Base-by-base conservation (phyloP, 2,797 vertebrate genomes). In the Danio albolineatus region DNA sequence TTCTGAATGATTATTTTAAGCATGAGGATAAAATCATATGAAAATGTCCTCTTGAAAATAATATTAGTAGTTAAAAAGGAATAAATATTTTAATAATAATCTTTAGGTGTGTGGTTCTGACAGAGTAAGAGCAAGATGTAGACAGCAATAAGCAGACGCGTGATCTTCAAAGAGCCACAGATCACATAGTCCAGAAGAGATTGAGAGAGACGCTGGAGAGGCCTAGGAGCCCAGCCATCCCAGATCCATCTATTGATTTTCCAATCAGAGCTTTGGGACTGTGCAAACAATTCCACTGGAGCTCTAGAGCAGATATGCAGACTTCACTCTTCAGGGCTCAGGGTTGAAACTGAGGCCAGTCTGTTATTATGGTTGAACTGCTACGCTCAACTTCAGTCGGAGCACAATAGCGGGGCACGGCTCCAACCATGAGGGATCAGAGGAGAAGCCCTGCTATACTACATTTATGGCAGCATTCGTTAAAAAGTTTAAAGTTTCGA, bases 311-410 rank as follows among this genome's bases (percentile, higher is more conserved):
- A 82, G 77, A 81, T 86, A 84, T 28, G 59, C 74, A 82, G 78
- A 64, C 73, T 59, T 80, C 59, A 46, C 44, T 75, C 73, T 84
- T 61, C 76, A 73, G 76, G 73, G 79, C 61, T 80, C 49, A 67
- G 70, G 71, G 80, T 86, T 78, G 81, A 82, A 81, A 43, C 78
- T 76, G 48, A 73, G 81, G 79, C 71, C 53, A 85, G 84, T 73
- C 80, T 81, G 70, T 85, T 84, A 86, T 87, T 84, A 83, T 83
- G 70, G 67, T 73, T 78, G 44, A 81, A 66, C 70, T 75, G 82
- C 80, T 64, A 76, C 38, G 56, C 56, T 77, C 53, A 65, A 80
- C 71, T 82, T 65, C 64, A 59, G 71, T 78, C 73, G 69, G 76
- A 72, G 65, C 79, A 85, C 84, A 84, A 85, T 77, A 81, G 82